Percentiles rank a stretch among this genome's conserved stretches.
These are phyloP conservation scores for Gastrophysa polygoni DNA, from an alignment of 2,888 invertebrate genomes.

Conservation along the genomic window DNA sequence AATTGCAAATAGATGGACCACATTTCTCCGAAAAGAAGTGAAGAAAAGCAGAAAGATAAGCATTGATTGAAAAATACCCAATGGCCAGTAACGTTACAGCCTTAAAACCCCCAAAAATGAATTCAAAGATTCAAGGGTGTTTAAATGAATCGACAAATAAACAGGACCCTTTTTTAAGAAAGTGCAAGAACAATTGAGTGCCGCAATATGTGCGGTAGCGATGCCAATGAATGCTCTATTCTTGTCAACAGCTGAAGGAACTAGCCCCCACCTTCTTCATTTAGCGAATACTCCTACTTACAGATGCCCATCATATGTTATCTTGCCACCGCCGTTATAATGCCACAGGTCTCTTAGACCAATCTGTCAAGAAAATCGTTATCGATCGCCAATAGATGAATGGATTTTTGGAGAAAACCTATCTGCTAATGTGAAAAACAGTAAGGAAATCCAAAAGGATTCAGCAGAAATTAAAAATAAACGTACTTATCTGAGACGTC, in stretches of 20 bases:
- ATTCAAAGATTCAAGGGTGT: background rate
- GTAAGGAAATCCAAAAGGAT: conserved; percentile 7
- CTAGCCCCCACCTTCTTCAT: background rate
- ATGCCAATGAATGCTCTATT: background rate
- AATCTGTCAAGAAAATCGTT: conserved; percentile 1
- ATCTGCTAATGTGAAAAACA: conserved; percentile 1
- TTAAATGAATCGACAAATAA: background rate
- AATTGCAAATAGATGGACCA: background rate
- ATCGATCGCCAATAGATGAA: conserved; percentile 5
- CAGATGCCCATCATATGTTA: conserved; percentile 5
- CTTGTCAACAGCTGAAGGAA: background rate
- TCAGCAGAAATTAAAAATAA: conserved; percentile 66
- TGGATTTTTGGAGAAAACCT: conserved; percentile 12
- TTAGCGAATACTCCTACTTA: background rate
- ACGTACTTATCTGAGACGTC: no score
- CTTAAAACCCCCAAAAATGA: background rate
- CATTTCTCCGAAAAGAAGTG: background rate
- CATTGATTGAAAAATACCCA: background rate
- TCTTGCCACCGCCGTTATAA: background rate
- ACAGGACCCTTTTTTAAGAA: background rate
- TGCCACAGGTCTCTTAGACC: background rate
- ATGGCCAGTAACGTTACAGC: background rate
- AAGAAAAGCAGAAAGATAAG: background rate
- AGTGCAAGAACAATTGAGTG: background rate
- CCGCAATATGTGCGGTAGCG: background rate